Percentiles rank a stretch among this genome's conserved stretches.
phyloP scores from a whole-genome alignment of 2,797 vertebrate species.

The Telmatherina bonti region DNA sequence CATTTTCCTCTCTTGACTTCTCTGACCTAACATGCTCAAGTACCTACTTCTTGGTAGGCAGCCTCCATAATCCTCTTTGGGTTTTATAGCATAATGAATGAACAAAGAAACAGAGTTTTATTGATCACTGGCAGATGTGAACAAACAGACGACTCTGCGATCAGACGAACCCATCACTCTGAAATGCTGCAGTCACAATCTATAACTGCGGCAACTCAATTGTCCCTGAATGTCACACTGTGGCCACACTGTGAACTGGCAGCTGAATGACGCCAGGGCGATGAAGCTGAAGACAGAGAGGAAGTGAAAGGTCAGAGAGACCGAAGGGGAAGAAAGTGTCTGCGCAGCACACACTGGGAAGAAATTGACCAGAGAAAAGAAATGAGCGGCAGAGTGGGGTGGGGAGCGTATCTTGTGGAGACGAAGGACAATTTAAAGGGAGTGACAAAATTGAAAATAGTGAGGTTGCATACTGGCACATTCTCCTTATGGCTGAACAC shows the following conservation, averaged over 20 bases:
- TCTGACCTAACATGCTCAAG: not conserved
- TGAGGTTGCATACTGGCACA: conserved; percentile 31
- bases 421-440: conserved; percentile 42
- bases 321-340: conserved; percentile 56
- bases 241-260: conserved; percentile 65
- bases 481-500: conserved; percentile 17
- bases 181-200: conserved; percentile 61
- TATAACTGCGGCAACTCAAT: conserved; percentile 71
- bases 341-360: conserved; percentile 54
- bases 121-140: conserved; percentile 56
- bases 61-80: not conserved
- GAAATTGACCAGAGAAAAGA: conserved; percentile 56
- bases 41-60: not conserved
- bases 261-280: conserved; percentile 58
- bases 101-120: conserved; percentile 42
- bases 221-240: conserved; percentile 82
- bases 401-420: conserved; percentile 40
- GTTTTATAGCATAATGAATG: not conserved
- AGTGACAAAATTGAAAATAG: conserved; percentile 40
- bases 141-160: conserved; percentile 37
- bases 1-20: not conserved
- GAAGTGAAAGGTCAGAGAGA: conserved; percentile 70
- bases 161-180: conserved; percentile 52
- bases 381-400: conserved; percentile 5
- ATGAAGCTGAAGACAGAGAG: conserved; percentile 35